Conservation (phyloP, 2,797 vertebrate genomes). For the Decapterus maruadsi region DNA sequence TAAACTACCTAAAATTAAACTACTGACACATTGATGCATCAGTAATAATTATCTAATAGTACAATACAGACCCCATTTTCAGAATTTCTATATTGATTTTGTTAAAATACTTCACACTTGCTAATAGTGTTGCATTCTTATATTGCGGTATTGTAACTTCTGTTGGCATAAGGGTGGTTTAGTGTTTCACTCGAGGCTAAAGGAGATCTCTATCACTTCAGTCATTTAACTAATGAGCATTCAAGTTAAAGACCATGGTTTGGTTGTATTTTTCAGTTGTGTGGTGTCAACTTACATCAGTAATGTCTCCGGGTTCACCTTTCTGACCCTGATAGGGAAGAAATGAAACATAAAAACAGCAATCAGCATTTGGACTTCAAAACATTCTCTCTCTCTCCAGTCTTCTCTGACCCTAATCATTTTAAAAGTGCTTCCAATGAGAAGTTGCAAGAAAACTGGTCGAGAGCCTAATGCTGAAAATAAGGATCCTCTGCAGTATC, state of each 20-base stretch:
- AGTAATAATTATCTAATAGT: neutral
- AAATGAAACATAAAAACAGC: slow-evolving; percentile 36
- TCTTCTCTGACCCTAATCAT: neutral
- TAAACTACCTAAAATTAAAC: neutral
- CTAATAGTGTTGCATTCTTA: neutral
- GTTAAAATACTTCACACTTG: neutral
- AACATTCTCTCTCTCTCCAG: neutral
- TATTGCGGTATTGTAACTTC: neutral
- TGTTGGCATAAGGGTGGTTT: neutral
- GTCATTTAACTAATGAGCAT: neutral
- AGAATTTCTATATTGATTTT: neutral
- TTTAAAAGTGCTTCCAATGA: neutral
- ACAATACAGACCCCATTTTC: neutral
- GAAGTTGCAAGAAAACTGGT: slow-evolving; percentile 1
- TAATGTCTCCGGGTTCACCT: slow-evolving; percentile 96
- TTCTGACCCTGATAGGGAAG: slow-evolving; percentile 90
- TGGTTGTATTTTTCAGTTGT: neutral
- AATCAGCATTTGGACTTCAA: slow-evolving; percentile 11
- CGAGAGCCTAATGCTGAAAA: slow-evolving; percentile 8
- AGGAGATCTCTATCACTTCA: neutral
- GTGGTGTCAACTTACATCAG: slow-evolving; percentile 89
- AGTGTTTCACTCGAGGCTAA: neutral
- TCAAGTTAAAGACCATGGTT: neutral
- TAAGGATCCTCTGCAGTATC: slow-evolving; percentile 8
- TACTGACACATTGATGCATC: neutral